These are phyloP conservation scores for Xyrichtys novacula DNA, from an alignment of 2,797 vertebrate genomes.

Conservation along the genomic window DNA sequence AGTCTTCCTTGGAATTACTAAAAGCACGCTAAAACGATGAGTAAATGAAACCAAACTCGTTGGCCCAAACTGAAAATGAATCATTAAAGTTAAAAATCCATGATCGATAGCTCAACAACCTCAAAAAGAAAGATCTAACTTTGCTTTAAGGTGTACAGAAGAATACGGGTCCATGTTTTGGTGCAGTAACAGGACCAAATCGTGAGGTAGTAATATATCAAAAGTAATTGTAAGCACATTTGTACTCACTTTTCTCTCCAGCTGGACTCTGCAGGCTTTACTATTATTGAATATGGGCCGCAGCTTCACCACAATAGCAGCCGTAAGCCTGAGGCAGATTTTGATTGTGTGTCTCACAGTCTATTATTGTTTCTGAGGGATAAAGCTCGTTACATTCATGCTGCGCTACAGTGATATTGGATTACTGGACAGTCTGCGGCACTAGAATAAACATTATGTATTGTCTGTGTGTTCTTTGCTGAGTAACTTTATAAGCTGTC, in stretches of 20 bases:
- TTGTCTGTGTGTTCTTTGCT: conserved; percentile 55
- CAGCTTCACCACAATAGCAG: conserved; percentile 14
- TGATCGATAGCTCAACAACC: too few relatives aligned
- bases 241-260: not conserved
- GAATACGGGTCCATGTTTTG: too few relatives aligned
- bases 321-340: not conserved
- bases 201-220: too few relatives aligned
- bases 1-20: too few relatives aligned
- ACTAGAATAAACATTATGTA: conserved; percentile 50
- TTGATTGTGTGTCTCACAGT: conserved; percentile 28
- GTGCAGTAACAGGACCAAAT: too few relatives aligned
- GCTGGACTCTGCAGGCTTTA: conserved; percentile 6
- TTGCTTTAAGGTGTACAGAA: too few relatives aligned
- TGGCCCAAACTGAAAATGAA: too few relatives aligned
- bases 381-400: conserved; percentile 20
- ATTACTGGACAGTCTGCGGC: conserved; percentile 42
- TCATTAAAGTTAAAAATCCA: too few relatives aligned
- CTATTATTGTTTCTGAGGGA: conserved; percentile 48
- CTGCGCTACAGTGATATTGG: conserved; percentile 19
- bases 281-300: conserved; percentile 17
- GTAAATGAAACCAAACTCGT: too few relatives aligned
- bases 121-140: too few relatives aligned
- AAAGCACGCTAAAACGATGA: too few relatives aligned
- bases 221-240: too few relatives aligned
- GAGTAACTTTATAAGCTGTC: conserved; percentile 57